Percentiles rank a stretch among this genome's conserved stretches.
Evolutionary conservation across 2,888 invertebrate species (phyloP).

Genomic region (Chrysomela aeneicollis): DNA sequence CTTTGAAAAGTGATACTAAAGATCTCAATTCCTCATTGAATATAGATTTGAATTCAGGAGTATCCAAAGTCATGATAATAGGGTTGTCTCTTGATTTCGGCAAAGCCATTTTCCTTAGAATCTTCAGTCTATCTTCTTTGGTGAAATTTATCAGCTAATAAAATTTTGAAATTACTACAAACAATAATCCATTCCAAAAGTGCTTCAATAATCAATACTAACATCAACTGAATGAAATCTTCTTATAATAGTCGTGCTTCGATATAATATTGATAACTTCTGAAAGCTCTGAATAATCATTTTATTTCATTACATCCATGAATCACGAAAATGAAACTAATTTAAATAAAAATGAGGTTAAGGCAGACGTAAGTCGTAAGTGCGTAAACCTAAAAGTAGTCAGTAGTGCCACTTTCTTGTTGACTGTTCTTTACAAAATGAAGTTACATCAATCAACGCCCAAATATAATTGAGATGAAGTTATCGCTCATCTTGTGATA

Average conservation of each 20-base stretch:
- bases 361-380: too few relatives aligned
- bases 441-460: too few relatives aligned
- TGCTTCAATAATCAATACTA: slow-evolving; percentile 24
- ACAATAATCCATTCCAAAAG: background rate
- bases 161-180: slow-evolving; percentile 19
- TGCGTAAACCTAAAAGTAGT: too few relatives aligned
- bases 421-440: too few relatives aligned
- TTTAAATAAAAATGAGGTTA: too few relatives aligned
- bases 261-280: background rate
- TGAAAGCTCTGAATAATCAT: slow-evolving; percentile 7
- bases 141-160: slow-evolving; percentile 33
- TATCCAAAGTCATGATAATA: slow-evolving; percentile 71
- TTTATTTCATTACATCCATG: background rate
- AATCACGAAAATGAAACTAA: background rate
- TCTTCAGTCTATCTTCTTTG: slow-evolving; percentile 35
- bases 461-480: too few relatives aligned
- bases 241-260: slow-evolving; percentile 16
- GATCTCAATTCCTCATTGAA: slow-evolving; percentile 82
- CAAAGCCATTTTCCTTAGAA: slow-evolving; percentile 51
- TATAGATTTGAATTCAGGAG: slow-evolving; percentile 77
- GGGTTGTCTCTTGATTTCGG: slow-evolving; percentile 68
- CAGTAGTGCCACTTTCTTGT: too few relatives aligned
- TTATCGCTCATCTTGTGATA: too few relatives aligned
- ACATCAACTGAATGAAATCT: slow-evolving; percentile 29
- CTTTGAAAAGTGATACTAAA: slow-evolving; percentile 79